phyloP scores from a whole-genome alignment of 2,888 invertebrate species.

The Dexiosoma caninum region DNA sequence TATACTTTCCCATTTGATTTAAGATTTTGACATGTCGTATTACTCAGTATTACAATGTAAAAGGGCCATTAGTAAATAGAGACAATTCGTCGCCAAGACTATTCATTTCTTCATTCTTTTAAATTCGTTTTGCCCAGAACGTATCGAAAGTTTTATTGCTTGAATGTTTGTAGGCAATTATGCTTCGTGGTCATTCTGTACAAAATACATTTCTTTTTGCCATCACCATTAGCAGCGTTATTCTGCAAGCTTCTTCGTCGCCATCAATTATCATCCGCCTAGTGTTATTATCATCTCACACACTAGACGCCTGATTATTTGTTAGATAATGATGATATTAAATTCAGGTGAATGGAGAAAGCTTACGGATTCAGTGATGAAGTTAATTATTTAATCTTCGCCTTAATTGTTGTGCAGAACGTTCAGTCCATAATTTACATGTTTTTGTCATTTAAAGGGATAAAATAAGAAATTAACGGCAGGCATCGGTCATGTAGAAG shows the following conservation, averaged over 20 bases:
- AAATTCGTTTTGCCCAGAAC: neutral
- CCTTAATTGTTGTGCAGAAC: neutral
- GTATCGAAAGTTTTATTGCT: neutral
- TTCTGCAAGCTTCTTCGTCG: neutral
- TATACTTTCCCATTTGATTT: no score
- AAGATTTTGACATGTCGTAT: no score
- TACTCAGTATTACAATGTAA: no score
- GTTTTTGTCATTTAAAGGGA: neutral
- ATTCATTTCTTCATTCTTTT: no score
- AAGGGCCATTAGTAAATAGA: no score
- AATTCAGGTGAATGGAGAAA: neutral
- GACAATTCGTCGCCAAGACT: no score
- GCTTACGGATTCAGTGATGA: neutral
- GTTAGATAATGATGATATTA: constrained; percentile 16
- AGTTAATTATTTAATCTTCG: neutral
- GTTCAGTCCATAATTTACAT: neutral
- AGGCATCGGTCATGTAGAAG: constrained; percentile 2
- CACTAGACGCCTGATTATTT: neutral
- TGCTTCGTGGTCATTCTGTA: neutral
- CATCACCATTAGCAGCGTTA: constrained; percentile 12
- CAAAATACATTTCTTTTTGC: constrained; percentile 15
- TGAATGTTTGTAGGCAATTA: neutral
- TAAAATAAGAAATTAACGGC: neutral
- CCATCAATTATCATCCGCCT: constrained; percentile 16
- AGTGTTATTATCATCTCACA: no score